Evolutionary conservation across 2,888 invertebrate genomes (phyloP).

Genomic region (Sinohyriopsis cumingii): DNA sequence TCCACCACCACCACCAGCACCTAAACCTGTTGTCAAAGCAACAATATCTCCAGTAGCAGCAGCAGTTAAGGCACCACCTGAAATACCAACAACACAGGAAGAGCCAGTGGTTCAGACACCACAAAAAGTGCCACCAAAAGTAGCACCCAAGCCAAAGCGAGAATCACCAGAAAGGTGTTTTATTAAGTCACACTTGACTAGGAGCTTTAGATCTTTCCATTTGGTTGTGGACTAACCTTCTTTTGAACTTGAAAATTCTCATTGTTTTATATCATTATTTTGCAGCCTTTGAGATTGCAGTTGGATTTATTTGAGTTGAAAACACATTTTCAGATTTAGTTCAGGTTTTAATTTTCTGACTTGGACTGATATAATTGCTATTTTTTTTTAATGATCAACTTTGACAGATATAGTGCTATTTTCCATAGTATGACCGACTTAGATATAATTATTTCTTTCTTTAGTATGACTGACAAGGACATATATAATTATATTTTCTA

Average conservation of each 20-base stretch:
- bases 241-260: no score
- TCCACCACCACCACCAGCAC: conserved; percentile 9
- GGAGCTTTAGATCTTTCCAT: no score
- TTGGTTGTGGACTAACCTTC: no score
- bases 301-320: no score
- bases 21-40: conserved; percentile 2
- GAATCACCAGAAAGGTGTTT: conserved; percentile 38
- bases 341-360: no score
- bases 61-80: conserved; percentile 22
- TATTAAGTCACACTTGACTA: background rate
- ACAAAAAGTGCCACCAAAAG: conserved; percentile 30
- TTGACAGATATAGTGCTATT: no score
- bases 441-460: conserved; percentile 1
- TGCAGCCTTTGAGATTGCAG: no score
- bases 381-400: no score
- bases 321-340: no score
- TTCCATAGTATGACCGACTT: conserved; percentile 5
- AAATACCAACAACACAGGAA: conserved; percentile 31
- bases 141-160: conserved; percentile 32
- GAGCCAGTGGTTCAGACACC: conserved; percentile 31
- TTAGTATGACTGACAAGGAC: background rate
- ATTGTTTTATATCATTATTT: no score
- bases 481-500: no score
- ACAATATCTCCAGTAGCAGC: background rate
- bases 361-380: no score